Percentiles rank a stretch among this genome's conserved stretches.
These are phyloP conservation scores for Upupa epops DNA, from an alignment of 2,113 vertebrate genomes.

Conservation along the genomic window DNA sequence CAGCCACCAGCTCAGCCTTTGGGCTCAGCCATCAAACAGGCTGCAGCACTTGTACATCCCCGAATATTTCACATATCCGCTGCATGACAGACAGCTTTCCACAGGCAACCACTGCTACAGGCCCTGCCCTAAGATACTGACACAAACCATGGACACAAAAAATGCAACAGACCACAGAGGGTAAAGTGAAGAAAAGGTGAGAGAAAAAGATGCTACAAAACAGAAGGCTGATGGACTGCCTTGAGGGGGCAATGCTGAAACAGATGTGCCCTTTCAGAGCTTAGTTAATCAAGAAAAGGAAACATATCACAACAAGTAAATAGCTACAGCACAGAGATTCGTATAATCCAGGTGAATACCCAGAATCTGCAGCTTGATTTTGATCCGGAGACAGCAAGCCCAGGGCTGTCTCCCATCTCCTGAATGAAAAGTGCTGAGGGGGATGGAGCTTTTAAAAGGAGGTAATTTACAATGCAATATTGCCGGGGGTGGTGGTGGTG, in stretches of 20 bases:
- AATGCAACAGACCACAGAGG: background rate
- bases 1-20: background rate
- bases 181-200: background rate
- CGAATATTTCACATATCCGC: background rate
- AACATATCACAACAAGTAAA: constrained; percentile 43
- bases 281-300: constrained; percentile 51
- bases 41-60: background rate
- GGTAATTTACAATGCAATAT: constrained; percentile 65
- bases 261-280: constrained; percentile 35
- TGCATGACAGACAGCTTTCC: background rate
- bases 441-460: constrained; percentile 56
- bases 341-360: constrained; percentile 54
- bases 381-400: constrained; percentile 59
- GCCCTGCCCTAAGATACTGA: background rate
- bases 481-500: constrained; percentile 30
- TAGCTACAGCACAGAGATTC: constrained; percentile 17
- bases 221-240: background rate
- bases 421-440: constrained; percentile 55
- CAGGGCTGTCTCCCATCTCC: constrained; percentile 48
- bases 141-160: background rate
- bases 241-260: constrained; percentile 44
- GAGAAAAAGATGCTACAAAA: background rate
- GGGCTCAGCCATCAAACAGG: background rate
- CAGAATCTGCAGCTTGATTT: constrained; percentile 42
- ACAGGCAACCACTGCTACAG: background rate